These are phyloP conservation scores for Nestor notabilis DNA, from an alignment of 2,113 vertebrate species.

Conservation along the genomic window DNA sequence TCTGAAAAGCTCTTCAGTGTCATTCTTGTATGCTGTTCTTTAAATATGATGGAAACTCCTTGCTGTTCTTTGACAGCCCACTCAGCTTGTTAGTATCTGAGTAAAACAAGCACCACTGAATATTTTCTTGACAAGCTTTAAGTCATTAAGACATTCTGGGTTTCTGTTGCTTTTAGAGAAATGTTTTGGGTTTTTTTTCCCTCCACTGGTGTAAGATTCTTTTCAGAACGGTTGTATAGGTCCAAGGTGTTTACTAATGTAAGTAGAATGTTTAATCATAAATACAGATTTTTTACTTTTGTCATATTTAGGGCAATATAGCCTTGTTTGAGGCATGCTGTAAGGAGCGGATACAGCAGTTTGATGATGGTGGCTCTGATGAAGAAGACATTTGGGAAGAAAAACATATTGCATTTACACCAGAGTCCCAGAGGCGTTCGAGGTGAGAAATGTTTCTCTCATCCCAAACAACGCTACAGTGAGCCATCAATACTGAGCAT, in stretches of 20 bases:
- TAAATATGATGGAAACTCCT: background rate
- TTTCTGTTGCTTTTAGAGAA: background rate
- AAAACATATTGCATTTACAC: conserved; percentile 91
- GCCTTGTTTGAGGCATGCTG: conserved; percentile 98
- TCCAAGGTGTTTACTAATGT: background rate
- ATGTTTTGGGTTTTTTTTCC: background rate
- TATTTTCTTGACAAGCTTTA: background rate
- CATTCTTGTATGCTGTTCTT: fast-evolving
- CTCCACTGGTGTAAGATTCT: background rate
- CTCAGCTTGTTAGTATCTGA: background rate
- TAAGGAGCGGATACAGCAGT: conserved; percentile 98
- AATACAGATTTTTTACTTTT: background rate
- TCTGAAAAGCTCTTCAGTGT: background rate
- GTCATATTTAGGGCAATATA: conserved; percentile 86
- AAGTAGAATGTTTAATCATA: background rate
- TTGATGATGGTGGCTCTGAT: conserved; percentile 95
- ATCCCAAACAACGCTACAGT: background rate
- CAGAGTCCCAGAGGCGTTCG: conserved; percentile 90
- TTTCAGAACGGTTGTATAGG: background rate
- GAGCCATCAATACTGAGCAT: background rate
- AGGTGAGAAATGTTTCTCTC: conserved; percentile 73
- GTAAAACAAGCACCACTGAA: background rate
- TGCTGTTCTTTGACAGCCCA: background rate
- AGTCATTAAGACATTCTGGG: background rate
- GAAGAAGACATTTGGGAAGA: conserved; percentile 99